Percentiles rank a stretch among this genome's conserved stretches.
Conservation (phyloP, 2,888 invertebrate genomes). For the Athalia cordata region DNA sequence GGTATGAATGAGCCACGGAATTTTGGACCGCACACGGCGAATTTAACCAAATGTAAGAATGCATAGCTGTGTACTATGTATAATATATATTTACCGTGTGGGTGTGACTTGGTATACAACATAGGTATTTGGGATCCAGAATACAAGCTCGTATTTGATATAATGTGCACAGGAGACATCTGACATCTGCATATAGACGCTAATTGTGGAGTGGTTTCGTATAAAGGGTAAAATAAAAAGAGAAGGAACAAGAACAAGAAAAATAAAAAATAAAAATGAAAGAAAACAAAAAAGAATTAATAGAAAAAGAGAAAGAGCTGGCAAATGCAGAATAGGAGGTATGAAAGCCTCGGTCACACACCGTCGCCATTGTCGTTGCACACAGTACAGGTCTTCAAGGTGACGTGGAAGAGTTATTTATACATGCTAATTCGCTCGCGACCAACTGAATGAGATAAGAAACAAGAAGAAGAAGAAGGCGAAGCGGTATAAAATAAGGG, state of each 20-base stretch:
- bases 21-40: constrained; percentile 38
- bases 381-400: constrained; percentile 9
- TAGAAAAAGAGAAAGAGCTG: background rate
- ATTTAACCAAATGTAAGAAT: constrained; percentile 14
- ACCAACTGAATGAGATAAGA: constrained; percentile 36
- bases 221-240: background rate
- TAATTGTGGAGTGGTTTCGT: constrained; percentile 22
- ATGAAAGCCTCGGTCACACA: constrained; percentile 14
- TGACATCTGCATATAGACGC: background rate
- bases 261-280: too few relatives aligned
- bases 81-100: constrained; percentile 14
- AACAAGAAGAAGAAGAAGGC: background rate
- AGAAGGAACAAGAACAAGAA: too few relatives aligned
- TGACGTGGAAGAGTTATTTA: constrained; percentile 40
- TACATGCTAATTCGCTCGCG: constrained; percentile 24
- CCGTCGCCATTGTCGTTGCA: constrained; percentile 22
- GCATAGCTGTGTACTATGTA: background rate
- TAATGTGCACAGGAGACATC: background rate
- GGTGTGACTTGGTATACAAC: background rate
- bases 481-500: background rate
- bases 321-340: background rate
- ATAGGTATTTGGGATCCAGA: too few relatives aligned
- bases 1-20: constrained; percentile 33
- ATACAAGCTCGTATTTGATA: background rate
- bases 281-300: background rate